phyloP scores from a whole-genome alignment of 2,113 vertebrate genomes.

The Edolisoma coerulescens region DNA sequence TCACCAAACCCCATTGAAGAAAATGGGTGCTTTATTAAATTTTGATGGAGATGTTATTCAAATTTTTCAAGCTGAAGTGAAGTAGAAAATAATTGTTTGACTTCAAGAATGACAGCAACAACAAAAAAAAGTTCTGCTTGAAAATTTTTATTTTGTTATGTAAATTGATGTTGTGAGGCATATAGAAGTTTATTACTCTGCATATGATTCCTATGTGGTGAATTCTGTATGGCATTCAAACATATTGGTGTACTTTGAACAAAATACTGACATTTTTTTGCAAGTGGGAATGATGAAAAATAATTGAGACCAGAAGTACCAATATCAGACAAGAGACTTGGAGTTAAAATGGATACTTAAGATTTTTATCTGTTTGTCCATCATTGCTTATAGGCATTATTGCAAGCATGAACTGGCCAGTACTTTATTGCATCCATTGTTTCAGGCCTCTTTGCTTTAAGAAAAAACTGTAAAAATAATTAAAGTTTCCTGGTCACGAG shows the following conservation, averaged over 20 bases:
- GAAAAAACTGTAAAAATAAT: slow-evolving; percentile 52
- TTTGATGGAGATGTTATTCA: background rate
- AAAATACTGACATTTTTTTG: background rate
- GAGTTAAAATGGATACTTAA: background rate
- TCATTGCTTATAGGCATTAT: background rate
- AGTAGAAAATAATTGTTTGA: background rate
- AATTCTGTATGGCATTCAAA: background rate
- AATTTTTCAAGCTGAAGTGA: background rate
- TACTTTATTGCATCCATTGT: background rate
- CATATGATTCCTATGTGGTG: background rate
- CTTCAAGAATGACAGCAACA: background rate
- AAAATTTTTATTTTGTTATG: background rate
- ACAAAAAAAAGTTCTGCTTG: background rate
- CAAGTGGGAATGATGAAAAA: background rate
- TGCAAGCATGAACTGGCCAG: background rate
- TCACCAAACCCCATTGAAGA: rapidly evolving
- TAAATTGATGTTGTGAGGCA: background rate
- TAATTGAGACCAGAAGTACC: background rate
- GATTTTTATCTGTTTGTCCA: background rate
- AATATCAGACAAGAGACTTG: background rate
- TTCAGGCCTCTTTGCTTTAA: background rate
- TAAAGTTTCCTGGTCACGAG: slow-evolving; percentile 71
- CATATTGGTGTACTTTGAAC: background rate
- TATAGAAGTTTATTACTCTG: background rate
- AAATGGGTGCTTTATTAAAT: background rate